Percentiles rank a stretch among this genome's conserved stretches.
Conservation (phyloP, 2,888 invertebrate species). For the Clunio marinus region DNA sequence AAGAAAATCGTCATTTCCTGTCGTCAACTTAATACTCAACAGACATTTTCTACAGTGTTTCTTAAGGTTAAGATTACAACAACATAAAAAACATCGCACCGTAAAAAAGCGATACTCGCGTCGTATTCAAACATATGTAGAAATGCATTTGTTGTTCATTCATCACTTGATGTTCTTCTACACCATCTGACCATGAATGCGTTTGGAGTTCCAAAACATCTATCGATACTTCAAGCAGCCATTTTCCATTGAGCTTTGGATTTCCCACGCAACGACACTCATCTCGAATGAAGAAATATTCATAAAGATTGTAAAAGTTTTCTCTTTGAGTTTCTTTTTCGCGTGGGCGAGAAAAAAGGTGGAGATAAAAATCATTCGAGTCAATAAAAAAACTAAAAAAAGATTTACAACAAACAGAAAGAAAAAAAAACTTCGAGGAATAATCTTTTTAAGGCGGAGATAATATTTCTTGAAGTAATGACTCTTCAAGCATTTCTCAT, state of each 20-base stretch:
- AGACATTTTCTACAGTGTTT: neutral
- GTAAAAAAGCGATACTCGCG: neutral
- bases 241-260: constrained; percentile 11
- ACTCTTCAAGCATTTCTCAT: neutral
- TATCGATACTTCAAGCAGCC: neutral
- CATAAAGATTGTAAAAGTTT: neutral
- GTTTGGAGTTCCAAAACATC: neutral
- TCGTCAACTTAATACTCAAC: constrained; percentile 28
- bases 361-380: constrained; percentile 30
- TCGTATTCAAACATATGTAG: neutral
- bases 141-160: constrained; percentile 31
- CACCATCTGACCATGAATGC: constrained; percentile 8
- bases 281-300: neutral
- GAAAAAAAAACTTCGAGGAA: no score
- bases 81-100: neutral
- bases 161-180: neutral
- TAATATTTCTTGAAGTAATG: constrained; percentile 15
- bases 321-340: neutral
- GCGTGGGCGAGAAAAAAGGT: constrained; percentile 35
- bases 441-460: constrained; percentile 34
- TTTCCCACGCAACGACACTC: constrained; percentile 29
- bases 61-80: neutral
- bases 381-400: neutral
- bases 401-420: constrained; percentile 5
- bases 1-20: constrained; percentile 38